These are phyloP conservation scores for Heterotilapia buettikoferi DNA, from an alignment of 2,113 vertebrate species.

Conservation along the genomic window DNA sequence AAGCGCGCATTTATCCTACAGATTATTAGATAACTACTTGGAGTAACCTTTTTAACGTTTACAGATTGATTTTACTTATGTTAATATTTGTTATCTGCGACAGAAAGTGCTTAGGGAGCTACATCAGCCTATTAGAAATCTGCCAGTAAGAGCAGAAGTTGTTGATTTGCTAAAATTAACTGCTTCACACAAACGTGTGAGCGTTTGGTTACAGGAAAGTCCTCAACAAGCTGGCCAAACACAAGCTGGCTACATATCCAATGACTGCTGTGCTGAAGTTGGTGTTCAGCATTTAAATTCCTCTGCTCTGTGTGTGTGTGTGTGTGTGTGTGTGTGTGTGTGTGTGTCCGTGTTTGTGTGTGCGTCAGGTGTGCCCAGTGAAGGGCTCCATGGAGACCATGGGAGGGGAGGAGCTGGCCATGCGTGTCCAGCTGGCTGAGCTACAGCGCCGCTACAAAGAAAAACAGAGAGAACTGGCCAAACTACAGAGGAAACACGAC, in stretches of 20 bases:
- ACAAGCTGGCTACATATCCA: not conserved
- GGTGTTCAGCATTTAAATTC: slow-evolving; percentile 50
- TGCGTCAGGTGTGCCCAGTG: slow-evolving; percentile 85
- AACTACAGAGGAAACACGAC: slow-evolving; percentile 88
- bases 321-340: not conserved
- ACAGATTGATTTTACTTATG: not conserved
- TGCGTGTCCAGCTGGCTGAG: slow-evolving; percentile 89
- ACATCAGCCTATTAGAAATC: not conserved
- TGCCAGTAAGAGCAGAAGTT: not conserved
- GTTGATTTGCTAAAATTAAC: not conserved
- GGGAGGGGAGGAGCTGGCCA: slow-evolving; percentile 89
- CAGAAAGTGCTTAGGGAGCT: not conserved
- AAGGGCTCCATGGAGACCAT: slow-evolving; percentile 91
- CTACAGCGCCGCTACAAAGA: slow-evolving; percentile 94
- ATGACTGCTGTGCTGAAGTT: slow-evolving; percentile 6
- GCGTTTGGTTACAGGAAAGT: not conserved
- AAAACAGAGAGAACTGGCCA: slow-evolving; percentile 92
- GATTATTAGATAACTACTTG: not conserved
- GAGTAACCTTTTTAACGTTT: not conserved
- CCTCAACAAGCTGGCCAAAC: slow-evolving; percentile 14
- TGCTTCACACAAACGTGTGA: not conserved
- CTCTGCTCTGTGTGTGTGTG: slow-evolving; percentile 8
- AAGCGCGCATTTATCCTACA: not conserved
- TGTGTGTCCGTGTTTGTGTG: not conserved
- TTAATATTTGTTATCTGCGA: not conserved